phyloP scores from a whole-genome alignment of 2,113 vertebrate species.

The Tyrannus savana region DNA sequence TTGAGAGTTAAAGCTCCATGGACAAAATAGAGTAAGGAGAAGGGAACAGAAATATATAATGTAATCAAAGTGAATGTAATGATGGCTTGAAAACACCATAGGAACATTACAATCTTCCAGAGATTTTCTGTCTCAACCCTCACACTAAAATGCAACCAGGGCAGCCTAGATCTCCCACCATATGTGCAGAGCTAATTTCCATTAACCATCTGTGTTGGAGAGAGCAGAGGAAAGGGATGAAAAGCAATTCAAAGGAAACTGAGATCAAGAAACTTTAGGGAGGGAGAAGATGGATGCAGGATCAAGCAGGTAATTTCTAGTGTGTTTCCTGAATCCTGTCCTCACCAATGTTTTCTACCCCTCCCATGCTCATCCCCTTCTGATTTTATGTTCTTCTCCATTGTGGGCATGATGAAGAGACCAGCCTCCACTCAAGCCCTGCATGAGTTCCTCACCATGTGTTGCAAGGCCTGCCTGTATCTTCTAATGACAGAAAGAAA shows the following conservation, averaged over 20 bases:
- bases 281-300: neutral
- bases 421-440: neutral
- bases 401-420: neutral
- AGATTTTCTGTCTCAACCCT: neutral
- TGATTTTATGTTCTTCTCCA: neutral
- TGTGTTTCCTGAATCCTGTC: neutral
- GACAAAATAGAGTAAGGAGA: neutral
- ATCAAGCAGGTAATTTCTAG: neutral
- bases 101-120: neutral
- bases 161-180: neutral
- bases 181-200: neutral
- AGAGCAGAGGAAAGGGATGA: neutral
- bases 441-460: accelerated
- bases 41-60: neutral
- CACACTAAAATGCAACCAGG: neutral
- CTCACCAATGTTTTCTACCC: neutral
- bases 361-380: neutral
- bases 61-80: neutral
- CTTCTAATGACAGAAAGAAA: neutral
- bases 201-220: neutral
- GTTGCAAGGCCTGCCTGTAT: neutral
- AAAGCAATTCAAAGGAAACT: neutral
- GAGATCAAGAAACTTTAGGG: neutral
- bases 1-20: neutral
- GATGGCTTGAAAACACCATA: neutral